A percentile compares a stretch with the other conserved stretches of the same genome.
Evolutionary conservation across 2,797 vertebrate genomes (phyloP).

Genomic region (Chloroceryle inda): DNA sequence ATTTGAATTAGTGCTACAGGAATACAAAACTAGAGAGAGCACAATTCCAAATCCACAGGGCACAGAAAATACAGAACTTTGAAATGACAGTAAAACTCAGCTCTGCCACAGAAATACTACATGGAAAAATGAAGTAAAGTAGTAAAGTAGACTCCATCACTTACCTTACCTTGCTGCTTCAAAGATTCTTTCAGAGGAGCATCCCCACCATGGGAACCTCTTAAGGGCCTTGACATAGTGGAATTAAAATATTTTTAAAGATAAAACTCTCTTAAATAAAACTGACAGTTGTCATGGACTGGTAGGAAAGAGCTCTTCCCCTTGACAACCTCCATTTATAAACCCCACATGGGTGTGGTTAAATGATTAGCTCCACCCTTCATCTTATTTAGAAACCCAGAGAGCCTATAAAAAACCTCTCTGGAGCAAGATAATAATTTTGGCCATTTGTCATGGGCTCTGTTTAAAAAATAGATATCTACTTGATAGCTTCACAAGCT

Average conservation of each 20-base stretch:
- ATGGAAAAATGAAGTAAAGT: neutral
- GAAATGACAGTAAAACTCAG: neutral
- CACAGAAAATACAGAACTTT: neutral
- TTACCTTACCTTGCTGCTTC: conserved; percentile 61
- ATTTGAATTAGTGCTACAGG: neutral
- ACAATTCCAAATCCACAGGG: neutral
- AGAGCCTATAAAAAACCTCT: neutral
- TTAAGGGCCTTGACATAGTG: conserved; percentile 14
- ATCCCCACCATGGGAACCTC: neutral
- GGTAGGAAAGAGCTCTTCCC: neutral
- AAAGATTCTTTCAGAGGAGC: neutral
- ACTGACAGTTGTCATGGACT: neutral
- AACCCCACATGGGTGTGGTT: conserved; percentile 37
- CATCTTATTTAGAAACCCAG: conserved; percentile 17
- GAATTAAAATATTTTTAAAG: neutral
- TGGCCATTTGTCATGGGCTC: neutral
- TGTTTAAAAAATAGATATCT: neutral
- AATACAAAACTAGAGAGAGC: neutral
- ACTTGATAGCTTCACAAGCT: neutral
- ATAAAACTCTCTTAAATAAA: neutral
- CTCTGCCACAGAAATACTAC: neutral
- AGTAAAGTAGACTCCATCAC: neutral
- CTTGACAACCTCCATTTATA: conserved; percentile 19
- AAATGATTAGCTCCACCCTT: conserved; percentile 48
- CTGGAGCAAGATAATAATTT: neutral